Evolutionary conservation across 1,140 invertebrate genomes (phyloP), one percentile per base, ranked within the genome.

Genomic region (Leptonema lineaticorne): DNA sequence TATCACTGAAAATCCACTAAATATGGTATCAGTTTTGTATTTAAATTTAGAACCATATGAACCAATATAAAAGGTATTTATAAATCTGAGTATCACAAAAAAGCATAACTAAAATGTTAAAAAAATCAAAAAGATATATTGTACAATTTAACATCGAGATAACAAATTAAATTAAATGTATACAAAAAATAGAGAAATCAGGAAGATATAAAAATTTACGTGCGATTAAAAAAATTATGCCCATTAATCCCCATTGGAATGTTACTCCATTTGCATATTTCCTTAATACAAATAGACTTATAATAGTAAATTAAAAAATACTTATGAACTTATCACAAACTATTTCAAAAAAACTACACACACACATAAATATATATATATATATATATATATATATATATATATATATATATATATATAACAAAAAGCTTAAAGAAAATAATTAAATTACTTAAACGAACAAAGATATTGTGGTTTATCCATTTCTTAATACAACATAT

Each of bases 171-270:
- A n/a, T n/a, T n/a, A n/a, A n/a, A n/a, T n/a, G n/a, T n/a, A n/a
- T n/a, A n/a, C n/a, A n/a, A n/a, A n/a, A n/a, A n/a, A n/a, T n/a
- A n/a, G n/a, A n/a, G n/a, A n/a, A n/a, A n/a, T n/a, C n/a, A n/a
- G n/a, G n/a, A n/a, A n/a, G 37, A 33, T 33, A 6, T 45, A 50
- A 5, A 14, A 53, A 53, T 11, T 11, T 26, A 53, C 50, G 24
- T 53, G 27, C 18, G 46, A 59, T 37, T 56, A 70, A 45, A 53
- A 70, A 56, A 63, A 56, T 45, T 71, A 72, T 72, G 70, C 70
- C 70, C 70, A 66, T 69, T 58, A 50, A 72, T 72, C 70, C 70
- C 70, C 63, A 37, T 69, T 72, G 67, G 70, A 72, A 72, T 72
- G 70, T 72, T 67, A 59, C 63, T 65, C 45, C 56, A 63, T 60